Evolutionary conservation across 2,888 invertebrate genomes (phyloP).

Genomic region (Gortyna flavago): DNA sequence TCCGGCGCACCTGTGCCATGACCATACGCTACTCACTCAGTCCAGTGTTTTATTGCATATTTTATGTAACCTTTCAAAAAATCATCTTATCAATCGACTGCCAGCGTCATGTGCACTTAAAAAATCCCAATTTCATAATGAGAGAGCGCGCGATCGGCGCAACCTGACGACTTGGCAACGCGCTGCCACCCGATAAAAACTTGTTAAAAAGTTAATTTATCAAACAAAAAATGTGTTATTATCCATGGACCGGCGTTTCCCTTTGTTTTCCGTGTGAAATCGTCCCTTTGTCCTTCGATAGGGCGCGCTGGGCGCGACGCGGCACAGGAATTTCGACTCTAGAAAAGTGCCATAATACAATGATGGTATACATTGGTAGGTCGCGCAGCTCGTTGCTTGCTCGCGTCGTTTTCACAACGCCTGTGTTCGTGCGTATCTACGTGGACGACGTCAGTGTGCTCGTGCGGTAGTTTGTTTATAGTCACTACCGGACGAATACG

Average conservation of each 20-base stretch:
- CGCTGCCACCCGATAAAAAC: constrained; percentile 75
- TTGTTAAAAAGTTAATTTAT: constrained; percentile 77
- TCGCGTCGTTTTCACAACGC: constrained; percentile 85
- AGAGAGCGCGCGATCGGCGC: constrained; percentile 80
- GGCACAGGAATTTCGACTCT: constrained; percentile 88
- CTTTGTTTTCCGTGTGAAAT: constrained; percentile 88
- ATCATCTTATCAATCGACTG: constrained; percentile 74
- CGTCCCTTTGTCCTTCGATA: constrained; percentile 88
- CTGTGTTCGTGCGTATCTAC: constrained; percentile 84
- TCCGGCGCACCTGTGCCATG: constrained; percentile 71
- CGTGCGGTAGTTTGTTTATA: constrained; percentile 91
- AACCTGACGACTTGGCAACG: constrained; percentile 84
- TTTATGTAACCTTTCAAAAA: constrained; percentile 68
- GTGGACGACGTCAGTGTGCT: constrained; percentile 84
- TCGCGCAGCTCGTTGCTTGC: constrained; percentile 81
- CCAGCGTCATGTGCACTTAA: constrained; percentile 75
- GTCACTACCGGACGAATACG: constrained; percentile 81
- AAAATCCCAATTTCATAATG: constrained; percentile 83
- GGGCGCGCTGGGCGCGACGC: constrained; percentile 86
- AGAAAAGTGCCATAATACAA: constrained; percentile 88
- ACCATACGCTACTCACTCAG: constrained; percentile 73
- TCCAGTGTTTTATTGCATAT: constrained; percentile 58
- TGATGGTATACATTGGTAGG: constrained; percentile 85
- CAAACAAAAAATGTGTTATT: constrained; percentile 79
- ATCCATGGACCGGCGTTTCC: constrained; percentile 83